These are phyloP conservation scores for Zosterops hypoxanthus DNA, from an alignment of 2,113 vertebrate species.

Conservation along the genomic window DNA sequence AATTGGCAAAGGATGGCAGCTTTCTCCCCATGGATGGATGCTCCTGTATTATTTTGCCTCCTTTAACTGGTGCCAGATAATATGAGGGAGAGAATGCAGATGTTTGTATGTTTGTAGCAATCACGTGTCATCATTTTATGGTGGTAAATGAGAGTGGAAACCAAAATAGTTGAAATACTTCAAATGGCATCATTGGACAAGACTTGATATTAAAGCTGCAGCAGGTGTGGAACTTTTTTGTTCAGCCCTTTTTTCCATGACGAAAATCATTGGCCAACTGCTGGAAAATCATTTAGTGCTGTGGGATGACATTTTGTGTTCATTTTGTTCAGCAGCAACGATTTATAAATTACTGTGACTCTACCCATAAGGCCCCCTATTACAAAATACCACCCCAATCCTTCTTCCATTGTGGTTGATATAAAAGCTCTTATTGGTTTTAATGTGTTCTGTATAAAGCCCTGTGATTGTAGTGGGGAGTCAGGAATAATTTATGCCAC, in stretches of 20 bases:
- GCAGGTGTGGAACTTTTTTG: background rate
- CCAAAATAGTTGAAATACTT: background rate
- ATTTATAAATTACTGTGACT: constrained; percentile 16
- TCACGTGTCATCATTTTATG: background rate
- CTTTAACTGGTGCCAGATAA: background rate
- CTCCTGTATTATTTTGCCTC: background rate
- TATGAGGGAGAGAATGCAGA: background rate
- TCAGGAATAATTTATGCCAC: constrained; percentile 36
- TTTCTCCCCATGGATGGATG: background rate
- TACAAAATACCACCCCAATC: background rate
- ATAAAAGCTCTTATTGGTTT: constrained; percentile 21
- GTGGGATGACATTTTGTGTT: constrained; percentile 1
- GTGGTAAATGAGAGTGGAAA: background rate
- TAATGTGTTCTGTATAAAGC: constrained; percentile 18
- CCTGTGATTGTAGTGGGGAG: background rate
- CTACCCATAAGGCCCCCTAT: background rate
- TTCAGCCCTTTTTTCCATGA: background rate
- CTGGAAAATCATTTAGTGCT: background rate
- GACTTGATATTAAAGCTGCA: background rate
- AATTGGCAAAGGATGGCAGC: background rate
- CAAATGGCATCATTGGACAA: background rate
- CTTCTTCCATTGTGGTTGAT: background rate
- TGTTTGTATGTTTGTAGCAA: background rate
- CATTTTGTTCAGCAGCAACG: background rate
- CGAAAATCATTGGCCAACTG: background rate